A percentile compares a stretch with the other conserved stretches of the same genome.
phyloP scores from a whole-genome alignment of 2,797 vertebrate genomes.

The Moxostoma hubbsi region DNA sequence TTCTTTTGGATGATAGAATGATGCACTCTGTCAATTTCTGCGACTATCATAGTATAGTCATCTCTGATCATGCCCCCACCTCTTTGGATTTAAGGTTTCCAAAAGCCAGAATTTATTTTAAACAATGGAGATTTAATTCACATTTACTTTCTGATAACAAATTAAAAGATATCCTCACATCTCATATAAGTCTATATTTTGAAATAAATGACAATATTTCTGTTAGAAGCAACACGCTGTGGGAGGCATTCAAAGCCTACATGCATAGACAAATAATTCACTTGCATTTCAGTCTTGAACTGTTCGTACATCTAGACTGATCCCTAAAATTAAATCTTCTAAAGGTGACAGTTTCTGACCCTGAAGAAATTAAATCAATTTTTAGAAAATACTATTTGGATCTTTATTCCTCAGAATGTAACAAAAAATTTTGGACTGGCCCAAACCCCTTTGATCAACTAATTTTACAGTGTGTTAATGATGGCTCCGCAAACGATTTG shows the following conservation, averaged over 20 bases:
- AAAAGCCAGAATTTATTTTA: no score
- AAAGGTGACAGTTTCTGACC: constrained; percentile 2
- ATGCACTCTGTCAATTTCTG: no score
- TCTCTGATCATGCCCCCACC: no score
- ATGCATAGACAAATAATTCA: constrained; percentile 15
- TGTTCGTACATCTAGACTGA: not conserved
- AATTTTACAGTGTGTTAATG: not conserved
- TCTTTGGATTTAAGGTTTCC: no score
- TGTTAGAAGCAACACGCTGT: not conserved
- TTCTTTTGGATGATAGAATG: no score
- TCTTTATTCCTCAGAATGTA: no score
- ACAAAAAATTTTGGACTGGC: not conserved
- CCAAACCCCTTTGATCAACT: not conserved
- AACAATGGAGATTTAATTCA: no score
- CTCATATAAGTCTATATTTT: not conserved
- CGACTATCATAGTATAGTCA: no score
- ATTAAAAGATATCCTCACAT: not conserved
- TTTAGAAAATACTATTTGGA: not conserved
- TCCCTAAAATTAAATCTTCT: constrained; percentile 5
- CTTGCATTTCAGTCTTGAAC: constrained; percentile 19
- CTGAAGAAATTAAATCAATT: constrained; percentile 7
- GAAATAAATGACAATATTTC: not conserved
- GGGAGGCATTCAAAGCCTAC: no score
- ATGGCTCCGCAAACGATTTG: not conserved
- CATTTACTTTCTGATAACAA: not conserved